These are phyloP conservation scores for Australoheros scitulus DNA, from an alignment of 2,113 vertebrate genomes.

Conservation along the genomic window DNA sequence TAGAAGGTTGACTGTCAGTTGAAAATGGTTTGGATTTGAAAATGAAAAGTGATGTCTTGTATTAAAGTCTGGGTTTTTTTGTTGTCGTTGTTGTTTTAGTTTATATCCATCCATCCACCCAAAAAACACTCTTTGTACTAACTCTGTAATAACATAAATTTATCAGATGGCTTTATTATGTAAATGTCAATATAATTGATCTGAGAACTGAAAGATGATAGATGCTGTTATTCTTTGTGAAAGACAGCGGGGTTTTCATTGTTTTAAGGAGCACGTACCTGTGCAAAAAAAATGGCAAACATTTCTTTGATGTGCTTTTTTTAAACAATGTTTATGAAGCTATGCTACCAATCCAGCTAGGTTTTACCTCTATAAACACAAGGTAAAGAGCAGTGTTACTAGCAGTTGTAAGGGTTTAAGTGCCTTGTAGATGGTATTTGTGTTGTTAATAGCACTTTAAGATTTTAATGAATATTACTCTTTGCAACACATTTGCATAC, in stretches of 20 bases:
- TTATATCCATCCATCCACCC: background rate
- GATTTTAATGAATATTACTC: constrained; percentile 5
- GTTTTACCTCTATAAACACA: background rate
- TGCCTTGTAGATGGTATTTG: background rate
- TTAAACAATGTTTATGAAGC: background rate
- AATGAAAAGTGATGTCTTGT: background rate
- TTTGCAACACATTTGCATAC: background rate
- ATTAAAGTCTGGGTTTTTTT: background rate
- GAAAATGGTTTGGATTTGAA: background rate
- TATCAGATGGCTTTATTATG: background rate
- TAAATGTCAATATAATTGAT: background rate
- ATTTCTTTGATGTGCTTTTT: background rate
- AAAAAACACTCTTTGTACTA: background rate
- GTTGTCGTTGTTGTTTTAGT: background rate
- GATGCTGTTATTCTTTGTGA: background rate
- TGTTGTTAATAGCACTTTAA: background rate
- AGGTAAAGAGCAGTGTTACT: background rate
- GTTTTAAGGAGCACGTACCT: background rate
- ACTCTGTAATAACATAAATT: background rate
- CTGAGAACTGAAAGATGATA: background rate
- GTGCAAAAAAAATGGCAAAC: background rate
- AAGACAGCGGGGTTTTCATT: background rate
- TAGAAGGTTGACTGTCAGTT: background rate
- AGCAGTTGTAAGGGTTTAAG: background rate
- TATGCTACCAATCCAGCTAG: background rate